Evolutionary conservation across 2,113 vertebrate genomes (phyloP).

Genomic region (Odontophorus gujanensis): DNA sequence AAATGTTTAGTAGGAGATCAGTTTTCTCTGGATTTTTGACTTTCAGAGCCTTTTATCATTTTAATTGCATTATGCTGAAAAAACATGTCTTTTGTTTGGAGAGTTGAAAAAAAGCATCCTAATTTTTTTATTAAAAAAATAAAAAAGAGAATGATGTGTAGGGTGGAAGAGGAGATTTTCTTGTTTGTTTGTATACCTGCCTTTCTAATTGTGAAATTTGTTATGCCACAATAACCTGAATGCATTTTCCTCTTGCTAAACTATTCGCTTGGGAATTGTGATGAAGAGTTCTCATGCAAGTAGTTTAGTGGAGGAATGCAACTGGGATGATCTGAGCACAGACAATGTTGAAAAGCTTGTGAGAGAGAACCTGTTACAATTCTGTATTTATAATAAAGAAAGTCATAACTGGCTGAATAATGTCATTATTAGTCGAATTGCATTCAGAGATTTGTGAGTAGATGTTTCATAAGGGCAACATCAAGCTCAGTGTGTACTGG

Average conservation of each 20-base stretch:
- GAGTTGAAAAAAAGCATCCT: no score
- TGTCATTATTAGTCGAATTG: neutral
- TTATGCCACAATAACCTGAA: neutral
- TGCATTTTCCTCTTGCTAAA: neutral
- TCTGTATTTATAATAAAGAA: neutral
- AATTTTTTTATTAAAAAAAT: no score
- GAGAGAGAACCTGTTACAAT: no score
- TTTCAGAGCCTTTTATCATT: neutral
- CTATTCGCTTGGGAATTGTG: neutral
- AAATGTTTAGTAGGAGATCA: neutral
- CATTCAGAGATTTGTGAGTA: neutral
- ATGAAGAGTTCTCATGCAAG: neutral
- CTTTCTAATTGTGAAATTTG: neutral
- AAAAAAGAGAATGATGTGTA: rapidly evolving
- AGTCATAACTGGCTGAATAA: neutral
- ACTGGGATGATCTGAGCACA: neutral
- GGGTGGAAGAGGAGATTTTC: neutral
- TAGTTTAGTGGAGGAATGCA: neutral
- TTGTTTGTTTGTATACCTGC: neutral
- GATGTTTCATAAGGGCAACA: neutral
- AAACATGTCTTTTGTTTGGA: neutral
- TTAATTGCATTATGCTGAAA: neutral
- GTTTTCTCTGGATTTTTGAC: neutral
- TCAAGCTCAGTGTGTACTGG: neutral
- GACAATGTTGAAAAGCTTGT: neutral